These are phyloP conservation scores for Ceraclea dissimilis DNA, from an alignment of 2,888 invertebrate species.

Conservation along the genomic window DNA sequence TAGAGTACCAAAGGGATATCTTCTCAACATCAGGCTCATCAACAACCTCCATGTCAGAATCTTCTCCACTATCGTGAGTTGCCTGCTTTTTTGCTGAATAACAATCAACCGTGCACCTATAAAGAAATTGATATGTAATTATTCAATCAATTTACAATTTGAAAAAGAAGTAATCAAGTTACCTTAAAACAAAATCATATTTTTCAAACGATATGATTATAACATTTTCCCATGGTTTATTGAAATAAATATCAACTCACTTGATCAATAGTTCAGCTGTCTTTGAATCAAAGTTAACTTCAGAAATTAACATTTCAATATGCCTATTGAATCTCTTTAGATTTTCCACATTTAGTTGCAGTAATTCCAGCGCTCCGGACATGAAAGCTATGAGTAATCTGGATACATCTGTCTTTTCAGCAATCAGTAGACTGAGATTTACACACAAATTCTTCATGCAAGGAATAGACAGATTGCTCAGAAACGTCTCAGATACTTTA, in stretches of 20 bases:
- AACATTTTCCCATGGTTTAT: too few relatives aligned
- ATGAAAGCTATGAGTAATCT: conserved; percentile 53
- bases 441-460: conserved; percentile 36
- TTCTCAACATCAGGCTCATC: conserved; percentile 36
- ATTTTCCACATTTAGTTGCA: conserved; percentile 45
- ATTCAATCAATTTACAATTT: too few relatives aligned
- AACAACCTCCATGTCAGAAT: conserved; percentile 27
- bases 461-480: conserved; percentile 42
- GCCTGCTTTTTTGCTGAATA: conserved; percentile 28
- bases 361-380: conserved; percentile 41
- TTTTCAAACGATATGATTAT: too few relatives aligned
- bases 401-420: conserved; percentile 47
- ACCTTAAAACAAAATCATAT: not conserved
- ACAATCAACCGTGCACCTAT: conserved; percentile 44
- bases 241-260: conserved; percentile 37
- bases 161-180: too few relatives aligned
- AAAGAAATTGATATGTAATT: conserved; percentile 19
- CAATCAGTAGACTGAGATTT: conserved; percentile 48
- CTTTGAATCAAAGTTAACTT: conserved; percentile 50
- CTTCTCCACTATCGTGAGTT: conserved; percentile 29
- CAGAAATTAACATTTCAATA: conserved; percentile 50
- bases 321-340: conserved; percentile 44
- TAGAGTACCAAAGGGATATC: conserved; percentile 47
- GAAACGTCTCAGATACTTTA: conserved; percentile 44
- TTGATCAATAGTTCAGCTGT: conserved; percentile 50